A percentile compares a stretch with the other conserved stretches of the same genome.
These are phyloP conservation scores for Cherax destructor DNA, from an alignment of 1,140 invertebrate species.

Conservation along the genomic window DNA sequence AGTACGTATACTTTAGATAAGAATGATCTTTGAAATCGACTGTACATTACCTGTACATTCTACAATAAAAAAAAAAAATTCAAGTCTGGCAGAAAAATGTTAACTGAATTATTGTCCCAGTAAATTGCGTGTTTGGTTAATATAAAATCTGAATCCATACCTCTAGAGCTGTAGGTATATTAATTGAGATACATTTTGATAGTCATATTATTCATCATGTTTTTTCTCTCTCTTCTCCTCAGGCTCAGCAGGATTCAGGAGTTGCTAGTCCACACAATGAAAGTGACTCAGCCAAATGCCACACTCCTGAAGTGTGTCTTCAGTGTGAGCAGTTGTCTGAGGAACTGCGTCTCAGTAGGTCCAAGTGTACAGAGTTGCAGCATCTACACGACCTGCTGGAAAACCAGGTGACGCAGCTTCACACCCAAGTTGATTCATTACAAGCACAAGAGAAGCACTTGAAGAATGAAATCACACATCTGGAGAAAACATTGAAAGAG, in stretches of 20 bases:
- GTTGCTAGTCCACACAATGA: neutral
- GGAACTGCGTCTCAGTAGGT: conserved; percentile 7
- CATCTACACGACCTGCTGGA: conserved; percentile 8
- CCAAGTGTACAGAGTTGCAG: conserved; percentile 12
- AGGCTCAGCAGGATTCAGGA: neutral
- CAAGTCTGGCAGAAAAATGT: too few species aligned
- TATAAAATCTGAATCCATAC: too few species aligned
- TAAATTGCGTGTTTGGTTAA: too few species aligned
- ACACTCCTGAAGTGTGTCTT: neutral
- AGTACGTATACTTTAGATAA: too few species aligned
- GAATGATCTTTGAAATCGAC: too few species aligned
- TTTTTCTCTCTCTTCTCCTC: neutral
- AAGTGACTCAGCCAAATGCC: neutral
- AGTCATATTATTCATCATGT: too few species aligned
- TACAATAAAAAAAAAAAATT: too few species aligned
- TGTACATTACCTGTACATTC: too few species aligned
- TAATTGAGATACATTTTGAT: too few species aligned
- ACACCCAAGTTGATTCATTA: conserved; percentile 25
- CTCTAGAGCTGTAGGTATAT: too few species aligned
- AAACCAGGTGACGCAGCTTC: conserved; percentile 8
- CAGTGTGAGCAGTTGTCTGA: conserved; percentile 22
- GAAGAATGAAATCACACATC: conserved; percentile 13
- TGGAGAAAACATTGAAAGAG: conserved; percentile 25
- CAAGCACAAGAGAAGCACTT: conserved; percentile 19
- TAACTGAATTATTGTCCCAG: too few species aligned